Base-by-base conservation (phyloP, 2,888 invertebrate species). In the Leucophenga maculata region DNA sequence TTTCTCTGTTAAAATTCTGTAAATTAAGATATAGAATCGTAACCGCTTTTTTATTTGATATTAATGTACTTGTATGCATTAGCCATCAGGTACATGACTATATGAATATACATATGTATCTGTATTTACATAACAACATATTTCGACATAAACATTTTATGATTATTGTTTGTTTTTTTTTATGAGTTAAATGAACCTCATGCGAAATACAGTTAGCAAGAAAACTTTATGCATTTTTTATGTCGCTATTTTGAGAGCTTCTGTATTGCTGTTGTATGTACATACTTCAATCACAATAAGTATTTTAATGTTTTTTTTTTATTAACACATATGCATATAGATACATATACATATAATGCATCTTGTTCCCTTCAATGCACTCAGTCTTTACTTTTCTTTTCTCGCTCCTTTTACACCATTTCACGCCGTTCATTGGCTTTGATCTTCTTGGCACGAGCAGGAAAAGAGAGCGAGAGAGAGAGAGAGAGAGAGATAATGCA, bases 201-300 rank as follows among this genome's bases (percentile, higher is more conserved):
- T 57, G 57, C 57, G 57, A 57, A 57, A 18, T 57, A 57, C 57
- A 57, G 57, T 57, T 57, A 57, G n/a, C 31, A 57, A 57, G 22
- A 26, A 26, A 31, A 11, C 6, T 31, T 26, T 26, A 50, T 50
- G 18, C 16, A 16, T 50, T 50, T 50, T 18, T 50, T 39, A 39
- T 39, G 39, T 39, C 11, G 39, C 39, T 39, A 39, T 39, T 39
- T 39, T 11, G 39, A 39, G 39, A 11, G 39, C 39, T 39, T 39
- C 39, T 39, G 39, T 39, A 18, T 13, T 54, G 18, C 57, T 57
- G 57, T 57, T 26, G 31, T 57, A n/a, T n/a, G n/a, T n/a, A n/a
- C n/a, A n/a, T n/a, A 26, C 26, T 31, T 57, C 57, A 57, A 57
- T 57, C 57, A 22, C 31, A 57, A 57, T 57, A 14, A 31, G 20